Percentiles rank a stretch among this genome's conserved stretches.
Conservation (phyloP, 2,888 invertebrate species). For the Stegophylla sp. region DNA sequence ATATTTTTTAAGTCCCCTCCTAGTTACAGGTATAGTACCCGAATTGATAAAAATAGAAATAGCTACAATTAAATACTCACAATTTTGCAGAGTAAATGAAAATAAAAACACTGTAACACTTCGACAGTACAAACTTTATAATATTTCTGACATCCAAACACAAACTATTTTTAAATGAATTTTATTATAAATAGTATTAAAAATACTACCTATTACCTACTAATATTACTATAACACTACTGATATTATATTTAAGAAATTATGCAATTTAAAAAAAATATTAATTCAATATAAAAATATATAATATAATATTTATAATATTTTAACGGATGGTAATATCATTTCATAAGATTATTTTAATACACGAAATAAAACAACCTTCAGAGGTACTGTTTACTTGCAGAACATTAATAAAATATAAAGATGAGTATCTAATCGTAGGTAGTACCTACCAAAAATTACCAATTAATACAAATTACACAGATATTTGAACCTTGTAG, state of each 20-base stretch:
- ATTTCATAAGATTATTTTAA: too few relatives aligned
- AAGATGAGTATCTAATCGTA: background rate
- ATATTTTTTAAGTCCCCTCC: conserved; percentile 23
- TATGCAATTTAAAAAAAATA: too few relatives aligned
- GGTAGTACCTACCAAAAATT: background rate
- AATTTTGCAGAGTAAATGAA: conserved; percentile 9
- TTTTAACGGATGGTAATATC: too few relatives aligned
- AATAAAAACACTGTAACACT: conserved; percentile 19
- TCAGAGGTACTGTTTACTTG: background rate
- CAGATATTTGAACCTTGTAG: conserved; percentile 18
- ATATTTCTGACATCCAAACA: background rate
- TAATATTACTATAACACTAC: too few relatives aligned
- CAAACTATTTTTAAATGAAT: background rate
- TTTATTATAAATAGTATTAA: too few relatives aligned
- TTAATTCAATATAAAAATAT: too few relatives aligned
- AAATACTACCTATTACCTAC: too few relatives aligned
- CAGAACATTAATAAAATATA: background rate
- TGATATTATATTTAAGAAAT: too few relatives aligned
- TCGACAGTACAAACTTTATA: background rate
- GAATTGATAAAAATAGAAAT: conserved; percentile 42
- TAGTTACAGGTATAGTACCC: background rate
- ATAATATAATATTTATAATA: too few relatives aligned
- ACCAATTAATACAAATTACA: conserved; percentile 1
- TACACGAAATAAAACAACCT: too few relatives aligned
- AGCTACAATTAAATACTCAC: conserved; percentile 6